phyloP scores from a whole-genome alignment of 1,140 invertebrate species.

The Elysia chlorotica region DNA sequence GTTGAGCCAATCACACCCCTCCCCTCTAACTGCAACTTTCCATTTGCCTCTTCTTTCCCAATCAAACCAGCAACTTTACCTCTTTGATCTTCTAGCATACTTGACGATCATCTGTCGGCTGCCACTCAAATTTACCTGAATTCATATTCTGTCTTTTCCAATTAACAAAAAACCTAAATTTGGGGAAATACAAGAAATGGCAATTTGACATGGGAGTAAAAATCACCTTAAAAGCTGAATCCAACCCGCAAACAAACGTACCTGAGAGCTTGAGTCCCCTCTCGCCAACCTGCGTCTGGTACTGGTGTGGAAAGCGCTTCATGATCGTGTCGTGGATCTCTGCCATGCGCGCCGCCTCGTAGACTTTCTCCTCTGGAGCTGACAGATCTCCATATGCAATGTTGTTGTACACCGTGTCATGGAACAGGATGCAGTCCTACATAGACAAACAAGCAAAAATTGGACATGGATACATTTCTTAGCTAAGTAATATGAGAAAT shows the following conservation, averaged over 20 bases:
- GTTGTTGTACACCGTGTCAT: slow-evolving; percentile 96
- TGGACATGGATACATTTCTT: no score
- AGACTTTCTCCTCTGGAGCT: slow-evolving; percentile 77
- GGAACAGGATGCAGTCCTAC: slow-evolving; percentile 97
- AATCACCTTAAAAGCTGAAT: neutral
- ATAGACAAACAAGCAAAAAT: no score
- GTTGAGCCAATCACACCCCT: neutral
- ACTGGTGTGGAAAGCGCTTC: slow-evolving; percentile 83
- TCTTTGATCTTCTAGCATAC: neutral
- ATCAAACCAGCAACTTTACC: neutral
- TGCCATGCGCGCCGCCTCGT: slow-evolving; percentile 87
- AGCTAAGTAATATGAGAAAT: no score
- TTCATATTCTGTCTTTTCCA: no score
- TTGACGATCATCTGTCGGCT: no score
- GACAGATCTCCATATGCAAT: slow-evolving; percentile 90
- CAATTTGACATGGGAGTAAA: neutral
- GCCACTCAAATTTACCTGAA: no score
- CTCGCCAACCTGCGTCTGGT: slow-evolving; percentile 86
- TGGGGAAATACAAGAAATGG: neutral
- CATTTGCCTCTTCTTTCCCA: no score
- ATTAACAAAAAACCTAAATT: neutral
- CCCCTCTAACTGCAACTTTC: no score
- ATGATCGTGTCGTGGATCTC: slow-evolving; percentile 90
- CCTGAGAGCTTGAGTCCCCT: slow-evolving; percentile 82
- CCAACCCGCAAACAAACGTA: slow-evolving; percentile 22